Evolutionary conservation across 2,888 invertebrate genomes (phyloP).

Genomic region (Epinotia bilunana): DNA sequence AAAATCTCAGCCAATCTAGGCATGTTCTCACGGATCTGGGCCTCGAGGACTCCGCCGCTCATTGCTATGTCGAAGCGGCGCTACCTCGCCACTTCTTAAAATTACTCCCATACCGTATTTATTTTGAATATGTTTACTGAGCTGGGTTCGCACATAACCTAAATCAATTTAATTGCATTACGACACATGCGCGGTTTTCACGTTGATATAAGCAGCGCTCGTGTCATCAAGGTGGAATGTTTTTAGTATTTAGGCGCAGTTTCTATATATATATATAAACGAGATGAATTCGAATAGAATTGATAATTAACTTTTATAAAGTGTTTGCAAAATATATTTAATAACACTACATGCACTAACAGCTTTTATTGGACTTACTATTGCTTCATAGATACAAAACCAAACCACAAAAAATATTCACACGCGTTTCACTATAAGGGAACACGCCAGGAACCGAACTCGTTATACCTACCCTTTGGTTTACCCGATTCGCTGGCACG

Average conservation of each 20-base stretch:
- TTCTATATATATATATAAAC: background rate
- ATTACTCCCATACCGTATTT: conserved; percentile 30
- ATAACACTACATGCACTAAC: too few species aligned
- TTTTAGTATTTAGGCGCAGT: conserved; percentile 3
- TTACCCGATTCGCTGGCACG: too few species aligned
- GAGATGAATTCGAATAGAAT: too few species aligned
- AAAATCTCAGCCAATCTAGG: conserved; percentile 6
- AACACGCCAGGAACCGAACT: too few species aligned
- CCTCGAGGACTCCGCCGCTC: conserved; percentile 11
- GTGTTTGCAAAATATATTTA: too few species aligned
- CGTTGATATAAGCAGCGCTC: conserved; percentile 20
- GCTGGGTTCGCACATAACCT: conserved; percentile 30
- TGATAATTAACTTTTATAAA: too few species aligned
- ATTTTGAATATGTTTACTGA: conserved; percentile 35
- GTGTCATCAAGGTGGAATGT: conserved; percentile 17
- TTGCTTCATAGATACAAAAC: too few species aligned
- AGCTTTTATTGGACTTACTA: too few species aligned
- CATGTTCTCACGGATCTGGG: conserved; percentile 41
- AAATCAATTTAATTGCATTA: conserved; percentile 41
- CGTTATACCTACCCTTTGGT: background rate
- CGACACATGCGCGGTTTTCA: conserved; percentile 30
- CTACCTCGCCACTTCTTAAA: conserved; percentile 29
- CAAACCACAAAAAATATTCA: too few species aligned
- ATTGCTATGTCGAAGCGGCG: conserved; percentile 22
- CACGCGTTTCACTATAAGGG: too few species aligned